phyloP scores from a whole-genome alignment of 1,140 invertebrate species.

The Heliconius hewitsoni region DNA sequence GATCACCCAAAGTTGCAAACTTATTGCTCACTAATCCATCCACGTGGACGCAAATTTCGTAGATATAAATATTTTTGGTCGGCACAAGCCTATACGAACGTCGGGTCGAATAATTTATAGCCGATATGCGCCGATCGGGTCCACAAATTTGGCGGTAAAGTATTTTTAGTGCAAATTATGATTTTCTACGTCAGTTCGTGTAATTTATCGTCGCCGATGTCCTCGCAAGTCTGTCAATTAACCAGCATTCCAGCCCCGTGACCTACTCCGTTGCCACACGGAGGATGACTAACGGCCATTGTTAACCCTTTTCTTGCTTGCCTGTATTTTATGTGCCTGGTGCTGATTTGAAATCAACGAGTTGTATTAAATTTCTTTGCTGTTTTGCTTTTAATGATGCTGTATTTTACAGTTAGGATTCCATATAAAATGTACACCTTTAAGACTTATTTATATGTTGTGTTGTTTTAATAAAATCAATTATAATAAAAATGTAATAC shows the following conservation, averaged over 20 bases:
- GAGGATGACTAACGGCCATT: slow-evolving; percentile 63
- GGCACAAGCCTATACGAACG: not conserved
- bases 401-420: not conserved
- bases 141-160: slow-evolving; percentile 29
- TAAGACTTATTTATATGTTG: too few relatives aligned
- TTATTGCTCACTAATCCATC: slow-evolving; percentile 4
- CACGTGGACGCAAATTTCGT: not conserved
- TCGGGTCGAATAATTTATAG: slow-evolving; percentile 6
- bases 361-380: not conserved
- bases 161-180: slow-evolving; percentile 29
- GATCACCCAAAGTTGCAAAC: not conserved
- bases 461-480: too few relatives aligned
- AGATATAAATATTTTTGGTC: not conserved
- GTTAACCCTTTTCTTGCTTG: slow-evolving; percentile 39
- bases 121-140: slow-evolving; percentile 18
- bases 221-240: slow-evolving; percentile 64
- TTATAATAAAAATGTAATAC: too few relatives aligned
- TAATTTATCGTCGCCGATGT: slow-evolving; percentile 39
- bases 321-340: not conserved
- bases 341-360: slow-evolving; percentile 7
- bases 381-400: not conserved
- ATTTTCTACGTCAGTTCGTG: slow-evolving; percentile 24
- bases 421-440: not conserved
- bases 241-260: slow-evolving; percentile 58
- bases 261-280: slow-evolving; percentile 44